phyloP scores from a whole-genome alignment of 2,113 vertebrate species.

The Parus major region DNA sequence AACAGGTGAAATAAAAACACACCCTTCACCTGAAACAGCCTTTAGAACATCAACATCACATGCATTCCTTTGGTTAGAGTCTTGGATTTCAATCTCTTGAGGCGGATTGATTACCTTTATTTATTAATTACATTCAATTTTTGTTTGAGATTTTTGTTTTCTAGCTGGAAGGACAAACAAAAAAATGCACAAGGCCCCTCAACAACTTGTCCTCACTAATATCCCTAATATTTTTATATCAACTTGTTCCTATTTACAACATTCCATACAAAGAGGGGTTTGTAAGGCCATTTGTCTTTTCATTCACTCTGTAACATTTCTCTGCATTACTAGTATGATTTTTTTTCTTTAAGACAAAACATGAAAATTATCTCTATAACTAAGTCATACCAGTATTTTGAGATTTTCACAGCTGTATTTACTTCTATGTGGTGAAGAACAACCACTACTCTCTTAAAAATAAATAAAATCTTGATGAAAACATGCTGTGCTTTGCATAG shows the following conservation, averaged over 20 bases:
- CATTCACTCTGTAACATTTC: not conserved
- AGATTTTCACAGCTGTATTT: not conserved
- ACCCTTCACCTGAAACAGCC: not conserved
- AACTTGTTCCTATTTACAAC: not conserved
- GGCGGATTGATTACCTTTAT: not conserved
- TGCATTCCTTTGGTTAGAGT: fast-evolving
- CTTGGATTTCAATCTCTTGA: not conserved
- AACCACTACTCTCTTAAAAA: not conserved
- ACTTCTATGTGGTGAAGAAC: not conserved
- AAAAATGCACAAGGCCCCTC: not conserved
- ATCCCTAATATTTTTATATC: not conserved
- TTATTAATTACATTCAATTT: not conserved
- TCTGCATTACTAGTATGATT: not conserved
- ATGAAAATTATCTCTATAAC: not conserved
- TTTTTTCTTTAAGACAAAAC: not conserved
- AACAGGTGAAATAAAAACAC: not conserved
- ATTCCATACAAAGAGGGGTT: not conserved
- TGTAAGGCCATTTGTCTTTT: not conserved
- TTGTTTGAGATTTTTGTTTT: not conserved
- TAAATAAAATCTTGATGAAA: not conserved
- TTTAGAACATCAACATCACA: not conserved
- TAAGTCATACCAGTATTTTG: not conserved
- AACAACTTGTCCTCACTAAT: not conserved
- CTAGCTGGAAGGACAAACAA: not conserved
- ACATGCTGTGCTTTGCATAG: not conserved